Percentiles rank a stretch among this genome's conserved stretches.
Evolutionary conservation across 2,113 vertebrate genomes (phyloP).

Genomic region (Myotis brandtii): DNA sequence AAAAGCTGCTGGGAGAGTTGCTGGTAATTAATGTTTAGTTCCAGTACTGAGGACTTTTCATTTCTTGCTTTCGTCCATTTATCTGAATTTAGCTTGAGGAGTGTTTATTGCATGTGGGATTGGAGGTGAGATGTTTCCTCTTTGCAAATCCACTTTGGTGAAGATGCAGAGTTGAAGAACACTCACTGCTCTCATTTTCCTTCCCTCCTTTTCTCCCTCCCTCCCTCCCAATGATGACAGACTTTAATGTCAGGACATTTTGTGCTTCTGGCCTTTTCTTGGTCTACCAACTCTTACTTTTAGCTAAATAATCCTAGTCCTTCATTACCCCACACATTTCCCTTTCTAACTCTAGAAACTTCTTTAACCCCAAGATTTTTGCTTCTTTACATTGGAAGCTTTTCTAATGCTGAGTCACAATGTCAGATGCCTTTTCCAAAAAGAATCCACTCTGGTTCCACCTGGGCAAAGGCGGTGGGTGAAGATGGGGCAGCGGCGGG

Average conservation of each 20-base stretch:
- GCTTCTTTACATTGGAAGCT: not conserved
- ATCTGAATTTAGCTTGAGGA: not conserved
- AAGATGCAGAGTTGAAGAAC: not conserved
- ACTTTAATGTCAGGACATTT: not conserved
- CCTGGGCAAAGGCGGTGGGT: not conserved
- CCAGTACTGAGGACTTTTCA: not conserved
- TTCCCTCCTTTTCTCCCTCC: not conserved
- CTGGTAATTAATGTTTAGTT: not conserved
- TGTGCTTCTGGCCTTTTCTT: not conserved
- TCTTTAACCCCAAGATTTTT: not conserved
- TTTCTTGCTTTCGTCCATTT: not conserved
- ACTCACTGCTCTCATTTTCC: not conserved
- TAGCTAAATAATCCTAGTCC: not conserved
- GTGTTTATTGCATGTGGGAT: not conserved
- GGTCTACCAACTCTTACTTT: not conserved
- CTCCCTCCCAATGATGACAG: not conserved
- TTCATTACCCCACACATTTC: not conserved
- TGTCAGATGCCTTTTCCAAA: not conserved
- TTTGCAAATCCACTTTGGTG: not conserved
- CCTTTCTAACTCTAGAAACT: not conserved
- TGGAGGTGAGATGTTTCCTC: not conserved
- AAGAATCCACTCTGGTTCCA: not conserved
- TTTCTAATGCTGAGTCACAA: not conserved
- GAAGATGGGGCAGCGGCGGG: fast-evolving
- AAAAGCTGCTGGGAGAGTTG: not conserved